Evolutionary conservation across 2,113 vertebrate species (phyloP), one percentile per base, ranked within the genome.

Genomic region (Tetrao urogallus): DNA sequence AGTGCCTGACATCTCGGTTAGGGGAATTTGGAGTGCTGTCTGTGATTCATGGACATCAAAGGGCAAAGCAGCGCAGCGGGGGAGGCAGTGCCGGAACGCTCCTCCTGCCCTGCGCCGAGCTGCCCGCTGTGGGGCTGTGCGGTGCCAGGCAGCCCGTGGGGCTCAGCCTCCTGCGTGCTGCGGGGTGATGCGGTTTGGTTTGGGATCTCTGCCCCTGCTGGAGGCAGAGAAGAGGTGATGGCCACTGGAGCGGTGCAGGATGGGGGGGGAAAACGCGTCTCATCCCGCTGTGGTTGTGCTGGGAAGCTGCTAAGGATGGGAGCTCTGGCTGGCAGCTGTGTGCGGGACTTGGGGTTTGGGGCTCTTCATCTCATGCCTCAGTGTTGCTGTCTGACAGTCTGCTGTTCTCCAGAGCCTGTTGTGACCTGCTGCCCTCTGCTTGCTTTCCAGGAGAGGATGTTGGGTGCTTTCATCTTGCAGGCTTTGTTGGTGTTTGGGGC

Each of bases 1-100:
- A 96, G 96, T 97, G 96, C 93, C 94, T 96, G 96, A 97, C 97
- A 97, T 97, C 93, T 96, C 94, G 78, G 96, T 96, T 95, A 96
- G 96, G 94, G 96, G 97, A 96, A 95, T 97, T 96, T 93, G 65
- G 92, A 94, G 96, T 94, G 96, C 1, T 93, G 95, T 84, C 96
- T 94, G 94, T 96, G 96, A 97, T 97, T 97, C 96, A 96, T 13
- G 84, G 95, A 96, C 96, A 96, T 97, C 96, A 97, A 95, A 97
- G 96, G 86, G 91, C 88, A 91, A 13, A 92, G 88, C 96, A 96
- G 91, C 79, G 36, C 65, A n/a, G 50, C 58, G 36, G 92, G 93
- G 70, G 84, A 96, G 86, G 91, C 95, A 95, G 74, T 91, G 92
- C 86, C 72, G 95, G 85, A 95, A 84, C 58, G 52, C 70, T 93